Evolutionary conservation across 2,113 vertebrate species (phyloP).

Genomic region (Phyllopteryx taeniolatus): DNA sequence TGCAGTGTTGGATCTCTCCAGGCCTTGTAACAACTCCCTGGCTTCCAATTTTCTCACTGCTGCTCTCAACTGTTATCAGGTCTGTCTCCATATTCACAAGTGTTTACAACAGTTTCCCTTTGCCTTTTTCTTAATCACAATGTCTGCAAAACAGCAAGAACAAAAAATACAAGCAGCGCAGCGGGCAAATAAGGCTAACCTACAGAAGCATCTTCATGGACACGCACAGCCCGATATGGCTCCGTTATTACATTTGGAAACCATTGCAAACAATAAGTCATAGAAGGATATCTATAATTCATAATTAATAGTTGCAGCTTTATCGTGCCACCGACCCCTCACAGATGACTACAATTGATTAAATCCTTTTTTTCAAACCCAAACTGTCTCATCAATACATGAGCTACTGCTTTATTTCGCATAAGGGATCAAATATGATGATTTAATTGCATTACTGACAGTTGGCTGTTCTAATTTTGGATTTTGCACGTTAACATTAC

Average conservation of each 20-base stretch:
- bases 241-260: background rate
- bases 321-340: background rate
- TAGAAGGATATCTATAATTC: background rate
- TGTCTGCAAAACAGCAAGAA: constrained; percentile 41
- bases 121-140: constrained; percentile 54
- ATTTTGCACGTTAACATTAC: background rate
- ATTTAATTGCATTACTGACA: background rate
- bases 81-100: constrained; percentile 55
- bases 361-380: background rate
- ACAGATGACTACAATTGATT: background rate
- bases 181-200: constrained; percentile 7
- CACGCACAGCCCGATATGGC: background rate
- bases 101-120: constrained; percentile 51
- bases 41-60: constrained; percentile 58
- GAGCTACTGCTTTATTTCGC: background rate
- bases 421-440: background rate
- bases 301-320: background rate
- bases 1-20: constrained; percentile 43
- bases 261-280: background rate
- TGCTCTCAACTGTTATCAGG: constrained; percentile 56
- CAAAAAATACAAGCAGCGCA: constrained; percentile 19
- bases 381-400: background rate
- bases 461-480: background rate
- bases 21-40: constrained; percentile 43
- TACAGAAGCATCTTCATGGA: constrained; percentile 6